These are phyloP conservation scores for Dexiosoma caninum DNA, from an alignment of 2,888 invertebrate genomes.

Conservation along the genomic window DNA sequence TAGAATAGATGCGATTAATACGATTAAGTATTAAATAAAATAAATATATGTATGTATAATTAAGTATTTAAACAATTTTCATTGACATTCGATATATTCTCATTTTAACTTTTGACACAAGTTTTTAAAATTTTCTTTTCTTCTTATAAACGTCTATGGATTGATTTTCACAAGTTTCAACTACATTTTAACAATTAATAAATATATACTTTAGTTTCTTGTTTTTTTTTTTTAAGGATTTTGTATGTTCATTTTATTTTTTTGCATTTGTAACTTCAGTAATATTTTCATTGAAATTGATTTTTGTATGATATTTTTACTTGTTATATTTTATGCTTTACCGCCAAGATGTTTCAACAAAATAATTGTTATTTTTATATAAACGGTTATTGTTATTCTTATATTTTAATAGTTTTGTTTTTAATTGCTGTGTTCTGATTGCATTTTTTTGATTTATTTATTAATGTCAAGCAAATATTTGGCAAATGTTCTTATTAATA, in stretches of 20 bases:
- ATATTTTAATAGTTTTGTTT: neutral
- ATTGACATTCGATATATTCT: neutral
- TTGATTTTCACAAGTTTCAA: conserved; percentile 45
- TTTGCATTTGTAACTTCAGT: conserved; percentile 13
- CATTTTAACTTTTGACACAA: conserved; percentile 43
- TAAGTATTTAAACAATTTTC: conserved; percentile 17
- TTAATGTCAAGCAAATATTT: conserved; percentile 24
- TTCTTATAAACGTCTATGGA: conserved; percentile 23
- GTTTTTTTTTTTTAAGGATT: neutral
- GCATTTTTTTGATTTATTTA: conserved; percentile 5
- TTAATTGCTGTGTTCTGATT: conserved; percentile 25
- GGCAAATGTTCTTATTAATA: neutral
- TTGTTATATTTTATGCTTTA: neutral
- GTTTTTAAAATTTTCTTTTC: too few relatives aligned
- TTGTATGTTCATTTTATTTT: neutral
- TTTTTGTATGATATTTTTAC: neutral
- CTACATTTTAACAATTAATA: conserved; percentile 43
- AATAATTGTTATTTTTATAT: conserved; percentile 1
- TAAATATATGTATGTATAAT: neutral
- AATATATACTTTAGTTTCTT: neutral
- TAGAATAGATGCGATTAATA: conserved; percentile 21
- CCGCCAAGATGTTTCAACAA: neutral
- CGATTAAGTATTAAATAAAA: conserved; percentile 9
- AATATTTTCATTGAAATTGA: neutral
- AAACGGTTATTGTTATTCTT: neutral